Conservation (phyloP, 2,113 vertebrate species). For the Onychostruthus taczanowskii region DNA sequence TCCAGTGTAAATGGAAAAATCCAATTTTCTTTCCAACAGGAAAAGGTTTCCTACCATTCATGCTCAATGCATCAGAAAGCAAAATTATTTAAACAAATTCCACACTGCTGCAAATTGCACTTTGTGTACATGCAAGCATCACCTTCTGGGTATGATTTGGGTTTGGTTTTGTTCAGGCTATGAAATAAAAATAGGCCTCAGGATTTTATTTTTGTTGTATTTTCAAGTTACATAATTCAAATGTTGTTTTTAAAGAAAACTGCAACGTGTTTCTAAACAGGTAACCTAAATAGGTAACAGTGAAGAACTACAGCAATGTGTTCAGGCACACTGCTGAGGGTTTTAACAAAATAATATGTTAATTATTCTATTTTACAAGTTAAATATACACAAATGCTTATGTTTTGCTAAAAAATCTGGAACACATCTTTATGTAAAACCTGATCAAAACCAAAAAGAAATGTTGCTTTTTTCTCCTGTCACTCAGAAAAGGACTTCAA, state of each 20-base stretch:
- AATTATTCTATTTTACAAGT: not conserved
- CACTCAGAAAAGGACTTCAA: not conserved
- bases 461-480: fast-evolving
- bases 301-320: fast-evolving
- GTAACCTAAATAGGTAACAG: too few species aligned
- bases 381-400: not conserved
- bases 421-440: not conserved
- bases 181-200: not conserved
- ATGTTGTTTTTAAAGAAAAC: not conserved
- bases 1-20: not conserved
- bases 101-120: not conserved
- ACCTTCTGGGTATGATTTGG: not conserved
- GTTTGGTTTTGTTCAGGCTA: not conserved
- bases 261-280: not conserved
- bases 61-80: not conserved
- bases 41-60: not conserved
- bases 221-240: not conserved
- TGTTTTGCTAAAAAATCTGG: not conserved
- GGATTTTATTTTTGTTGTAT: not conserved
- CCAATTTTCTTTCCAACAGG: not conserved
- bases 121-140: not conserved
- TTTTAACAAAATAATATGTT: not conserved
- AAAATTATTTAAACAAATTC: not conserved
- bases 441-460: not conserved
- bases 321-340: not conserved